A percentile compares a stretch with the other conserved stretches of the same genome.
These are phyloP conservation scores for Andrena minutula DNA, from an alignment of 2,888 invertebrate genomes.

Conservation along the genomic window DNA sequence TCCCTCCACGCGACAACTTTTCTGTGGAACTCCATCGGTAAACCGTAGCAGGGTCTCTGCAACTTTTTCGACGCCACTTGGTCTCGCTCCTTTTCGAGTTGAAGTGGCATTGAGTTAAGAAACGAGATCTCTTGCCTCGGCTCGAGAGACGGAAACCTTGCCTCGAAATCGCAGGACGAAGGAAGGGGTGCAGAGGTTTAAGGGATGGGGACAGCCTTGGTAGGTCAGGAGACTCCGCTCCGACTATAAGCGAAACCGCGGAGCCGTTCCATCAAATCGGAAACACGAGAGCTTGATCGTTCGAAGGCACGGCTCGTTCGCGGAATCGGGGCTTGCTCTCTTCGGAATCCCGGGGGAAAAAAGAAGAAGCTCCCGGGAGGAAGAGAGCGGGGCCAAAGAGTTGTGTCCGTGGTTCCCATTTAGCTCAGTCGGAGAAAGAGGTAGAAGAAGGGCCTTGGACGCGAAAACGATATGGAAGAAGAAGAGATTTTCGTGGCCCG, in stretches of 20 bases:
- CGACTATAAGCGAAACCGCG: constrained; percentile 4
- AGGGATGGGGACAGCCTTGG: background rate
- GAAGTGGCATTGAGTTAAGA: no score
- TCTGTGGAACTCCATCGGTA: background rate
- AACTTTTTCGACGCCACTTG: background rate
- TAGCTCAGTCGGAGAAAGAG: background rate
- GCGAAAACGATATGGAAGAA: constrained; percentile 43
- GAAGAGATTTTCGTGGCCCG: constrained; percentile 54
- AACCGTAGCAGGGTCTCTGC: no score
- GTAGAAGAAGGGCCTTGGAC: constrained; percentile 4
- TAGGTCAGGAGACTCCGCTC: background rate
- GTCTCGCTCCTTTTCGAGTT: no score
- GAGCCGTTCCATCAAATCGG: constrained; percentile 8
- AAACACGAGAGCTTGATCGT: constrained; percentile 5
- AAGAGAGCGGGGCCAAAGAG: constrained; percentile 11
- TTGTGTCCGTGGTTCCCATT: constrained; percentile 44
- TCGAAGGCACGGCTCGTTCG: constrained; percentile 21
- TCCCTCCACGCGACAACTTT: background rate
- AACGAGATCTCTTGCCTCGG: no score
- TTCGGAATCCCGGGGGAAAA: constrained; percentile 14
- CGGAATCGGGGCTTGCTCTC: constrained; percentile 30
- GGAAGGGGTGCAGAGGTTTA: background rate
- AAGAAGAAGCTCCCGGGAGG: background rate
- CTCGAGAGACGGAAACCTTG: no score
- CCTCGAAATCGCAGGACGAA: no score